phyloP scores from a whole-genome alignment of 2,888 invertebrate species.

The Cistogaster globosa region DNA sequence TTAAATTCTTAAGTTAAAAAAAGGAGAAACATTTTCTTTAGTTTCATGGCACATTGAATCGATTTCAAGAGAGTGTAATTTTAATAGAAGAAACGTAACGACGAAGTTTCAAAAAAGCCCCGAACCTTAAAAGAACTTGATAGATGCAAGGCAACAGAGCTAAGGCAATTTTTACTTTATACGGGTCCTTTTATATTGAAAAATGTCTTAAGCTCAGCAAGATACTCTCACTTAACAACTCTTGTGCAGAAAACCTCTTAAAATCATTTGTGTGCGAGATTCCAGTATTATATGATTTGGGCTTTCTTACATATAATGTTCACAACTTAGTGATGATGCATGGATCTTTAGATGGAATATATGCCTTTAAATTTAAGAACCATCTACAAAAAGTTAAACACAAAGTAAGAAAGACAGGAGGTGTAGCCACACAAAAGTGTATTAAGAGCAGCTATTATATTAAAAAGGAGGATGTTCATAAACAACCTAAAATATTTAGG shows the following conservation, averaged over 20 bases:
- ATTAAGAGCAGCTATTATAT: not conserved
- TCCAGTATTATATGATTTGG: conserved; percentile 29
- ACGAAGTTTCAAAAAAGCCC: conserved; percentile 18
- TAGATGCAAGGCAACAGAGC: conserved; percentile 64
- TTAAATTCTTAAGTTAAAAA: no score
- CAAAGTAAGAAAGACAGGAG: conserved; percentile 43
- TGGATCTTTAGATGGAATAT: conserved; percentile 58
- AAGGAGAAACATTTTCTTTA: no score
- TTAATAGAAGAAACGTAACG: not conserved
- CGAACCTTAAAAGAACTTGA: conserved; percentile 54
- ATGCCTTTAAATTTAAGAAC: conserved; percentile 58
- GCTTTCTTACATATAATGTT: conserved; percentile 55
- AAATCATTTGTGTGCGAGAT: conserved; percentile 66
- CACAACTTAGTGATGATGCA: conserved; percentile 45
- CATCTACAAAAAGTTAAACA: conserved; percentile 59
- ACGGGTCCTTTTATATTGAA: conserved; percentile 65
- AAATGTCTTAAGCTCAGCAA: conserved; percentile 56
- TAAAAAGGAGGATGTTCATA: not conserved
- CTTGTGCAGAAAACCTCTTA: conserved; percentile 54
- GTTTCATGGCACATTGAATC: no score
- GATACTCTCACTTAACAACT: conserved; percentile 65
- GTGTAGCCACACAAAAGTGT: conserved; percentile 39
- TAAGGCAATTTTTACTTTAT: conserved; percentile 67
- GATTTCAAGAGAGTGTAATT: not conserved
- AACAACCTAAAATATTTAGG: conserved; percentile 44